Conservation (phyloP, 1,140 invertebrate genomes). For the Camponotus vicinus region DNA sequence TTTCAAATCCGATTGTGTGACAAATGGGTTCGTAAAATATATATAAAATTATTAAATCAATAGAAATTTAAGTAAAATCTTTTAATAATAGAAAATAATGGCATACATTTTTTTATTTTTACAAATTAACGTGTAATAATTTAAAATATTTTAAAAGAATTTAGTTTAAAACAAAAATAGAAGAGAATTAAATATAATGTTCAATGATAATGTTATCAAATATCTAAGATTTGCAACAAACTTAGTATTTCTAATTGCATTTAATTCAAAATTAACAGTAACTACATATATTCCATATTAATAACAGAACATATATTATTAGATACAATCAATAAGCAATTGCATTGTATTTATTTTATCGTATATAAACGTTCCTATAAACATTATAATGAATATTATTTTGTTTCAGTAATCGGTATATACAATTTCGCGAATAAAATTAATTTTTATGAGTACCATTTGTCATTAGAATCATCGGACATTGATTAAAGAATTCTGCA, state of each 20-base stretch:
- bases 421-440: constrained; percentile 55
- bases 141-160: neutral
- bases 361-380: constrained; percentile 67
- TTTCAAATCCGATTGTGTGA: constrained; percentile 67
- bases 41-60: constrained; percentile 25
- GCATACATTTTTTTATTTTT: constrained; percentile 20
- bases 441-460: constrained; percentile 55
- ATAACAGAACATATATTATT: constrained; percentile 34
- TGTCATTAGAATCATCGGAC: constrained; percentile 43
- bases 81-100: neutral
- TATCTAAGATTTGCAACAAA: constrained; percentile 15
- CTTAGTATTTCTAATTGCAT: constrained; percentile 57
- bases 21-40: constrained; percentile 60
- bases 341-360: constrained; percentile 58
- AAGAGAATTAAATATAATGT: constrained; percentile 11
- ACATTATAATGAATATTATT: constrained; percentile 48
- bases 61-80: constrained; percentile 45
- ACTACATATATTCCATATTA: neutral
- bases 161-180: constrained; percentile 6
- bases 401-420: constrained; percentile 51
- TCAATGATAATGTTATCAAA: constrained; percentile 22
- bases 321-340: constrained; percentile 23
- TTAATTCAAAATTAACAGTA: constrained; percentile 64
- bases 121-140: neutral
- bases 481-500: constrained; percentile 31